Conservation (phyloP, 2,113 vertebrate species). For the rabbit (Oryctolagus cuniculus) region DNA sequence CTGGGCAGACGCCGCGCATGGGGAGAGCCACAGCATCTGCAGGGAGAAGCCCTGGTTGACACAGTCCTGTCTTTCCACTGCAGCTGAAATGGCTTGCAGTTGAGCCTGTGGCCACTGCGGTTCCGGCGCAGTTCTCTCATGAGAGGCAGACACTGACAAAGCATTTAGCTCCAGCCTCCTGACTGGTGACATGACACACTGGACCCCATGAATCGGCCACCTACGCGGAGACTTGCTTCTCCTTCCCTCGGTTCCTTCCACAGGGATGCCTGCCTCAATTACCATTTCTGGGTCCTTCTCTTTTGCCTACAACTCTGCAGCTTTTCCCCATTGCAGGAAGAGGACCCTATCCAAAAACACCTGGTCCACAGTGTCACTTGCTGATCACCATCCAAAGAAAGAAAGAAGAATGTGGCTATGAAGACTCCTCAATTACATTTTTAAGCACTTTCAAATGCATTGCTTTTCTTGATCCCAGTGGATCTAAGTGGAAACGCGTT, state of each 20-base stretch:
- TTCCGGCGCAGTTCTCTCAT: not conserved
- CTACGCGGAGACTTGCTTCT: conserved; percentile 58
- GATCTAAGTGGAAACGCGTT: too few relatives aligned
- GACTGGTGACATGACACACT: not conserved
- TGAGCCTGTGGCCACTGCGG: conserved; percentile 53
- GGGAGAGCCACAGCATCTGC: not conserved
- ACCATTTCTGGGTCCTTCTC: not conserved
- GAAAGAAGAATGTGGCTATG: not conserved
- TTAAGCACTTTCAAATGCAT: not conserved
- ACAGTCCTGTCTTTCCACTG: not conserved
- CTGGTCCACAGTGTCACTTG: not conserved
- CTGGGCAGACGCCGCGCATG: not conserved
- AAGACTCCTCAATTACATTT: not conserved
- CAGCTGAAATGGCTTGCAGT: conserved; percentile 25
- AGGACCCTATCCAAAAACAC: not conserved
- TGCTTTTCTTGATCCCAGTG: not conserved
- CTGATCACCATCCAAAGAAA: not conserved
- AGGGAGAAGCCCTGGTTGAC: conserved; percentile 1
- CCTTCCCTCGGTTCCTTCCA: not conserved
- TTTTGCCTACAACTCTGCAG: not conserved
- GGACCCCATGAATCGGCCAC: conserved; percentile 54
- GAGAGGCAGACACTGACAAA: conserved; percentile 62
- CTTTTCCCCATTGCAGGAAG: not conserved
- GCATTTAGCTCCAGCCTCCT: conserved; percentile 33
- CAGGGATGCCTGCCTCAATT: not conserved